Conservation (phyloP, 2,888 invertebrate species). For the Nezara viridula region DNA sequence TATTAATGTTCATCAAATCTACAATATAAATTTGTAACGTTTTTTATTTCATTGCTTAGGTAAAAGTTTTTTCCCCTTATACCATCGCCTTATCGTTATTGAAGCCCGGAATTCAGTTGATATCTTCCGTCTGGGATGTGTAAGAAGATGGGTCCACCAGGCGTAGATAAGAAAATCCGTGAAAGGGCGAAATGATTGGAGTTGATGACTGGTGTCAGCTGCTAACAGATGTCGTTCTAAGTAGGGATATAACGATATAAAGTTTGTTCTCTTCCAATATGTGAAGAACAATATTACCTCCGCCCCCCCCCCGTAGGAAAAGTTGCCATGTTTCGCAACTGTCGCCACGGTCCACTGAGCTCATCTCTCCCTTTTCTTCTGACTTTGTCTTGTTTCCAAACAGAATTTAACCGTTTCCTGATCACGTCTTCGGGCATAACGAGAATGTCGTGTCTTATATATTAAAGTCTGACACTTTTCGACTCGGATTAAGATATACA, state of each 20-base stretch:
- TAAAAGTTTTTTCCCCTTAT: too few relatives aligned
- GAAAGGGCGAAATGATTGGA: conserved; percentile 22
- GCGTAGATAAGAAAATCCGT: background rate
- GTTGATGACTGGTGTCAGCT: conserved; percentile 28
- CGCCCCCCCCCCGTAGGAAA: background rate
- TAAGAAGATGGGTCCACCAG: background rate
- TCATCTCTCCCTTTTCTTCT: background rate
- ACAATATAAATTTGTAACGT: too few relatives aligned
- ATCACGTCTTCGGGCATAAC: background rate
- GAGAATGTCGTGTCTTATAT: background rate
- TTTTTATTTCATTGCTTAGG: too few relatives aligned
- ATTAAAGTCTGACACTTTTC: background rate
- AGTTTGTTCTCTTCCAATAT: conserved; percentile 15
- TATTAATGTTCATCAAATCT: too few relatives aligned
- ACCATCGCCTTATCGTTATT: too few relatives aligned
- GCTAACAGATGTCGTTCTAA: conserved; percentile 34
- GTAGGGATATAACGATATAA: conserved; percentile 14
- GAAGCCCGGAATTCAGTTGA: too few relatives aligned
- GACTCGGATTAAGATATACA: background rate
- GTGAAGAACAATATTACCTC: conserved; percentile 5
- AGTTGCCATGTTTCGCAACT: background rate
- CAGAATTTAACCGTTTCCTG: background rate
- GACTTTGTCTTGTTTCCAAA: background rate
- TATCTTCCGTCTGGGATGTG: too few relatives aligned
- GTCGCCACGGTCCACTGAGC: background rate